Evolutionary conservation across 2,888 invertebrate genomes (phyloP).

Genomic region (Zhuqinia jingwanae): DNA sequence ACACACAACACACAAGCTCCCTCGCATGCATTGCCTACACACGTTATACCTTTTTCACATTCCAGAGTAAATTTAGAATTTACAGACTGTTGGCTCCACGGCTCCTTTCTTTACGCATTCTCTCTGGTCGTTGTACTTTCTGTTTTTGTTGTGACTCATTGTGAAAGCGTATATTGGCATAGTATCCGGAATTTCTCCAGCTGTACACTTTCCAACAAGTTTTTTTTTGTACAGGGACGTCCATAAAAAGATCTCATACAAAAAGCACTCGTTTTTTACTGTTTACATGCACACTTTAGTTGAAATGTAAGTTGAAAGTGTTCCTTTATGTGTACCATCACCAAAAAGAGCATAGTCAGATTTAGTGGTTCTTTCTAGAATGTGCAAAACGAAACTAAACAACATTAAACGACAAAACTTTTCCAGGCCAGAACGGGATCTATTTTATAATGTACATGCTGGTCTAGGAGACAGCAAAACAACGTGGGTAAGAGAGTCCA

Average conservation of each 20-base stretch:
- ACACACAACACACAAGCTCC: conserved; percentile 13
- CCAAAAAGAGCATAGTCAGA: not conserved
- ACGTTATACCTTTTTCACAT: not conserved
- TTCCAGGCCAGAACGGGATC: not conserved
- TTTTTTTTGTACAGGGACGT: not conserved
- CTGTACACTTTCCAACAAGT: conserved; percentile 12
- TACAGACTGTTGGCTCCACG: not conserved
- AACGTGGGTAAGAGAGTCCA: conserved; percentile 19
- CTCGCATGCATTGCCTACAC: not conserved
- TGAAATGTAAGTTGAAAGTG: not conserved
- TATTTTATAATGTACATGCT: no score
- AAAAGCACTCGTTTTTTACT: not conserved
- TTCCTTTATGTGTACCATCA: not conserved
- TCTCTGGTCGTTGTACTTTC: conserved; percentile 3
- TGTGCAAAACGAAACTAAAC: not conserved
- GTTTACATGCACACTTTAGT: not conserved
- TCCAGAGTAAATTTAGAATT: conserved; percentile 2
- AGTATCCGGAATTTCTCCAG: conserved; percentile 45
- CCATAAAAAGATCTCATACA: not conserved
- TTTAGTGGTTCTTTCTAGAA: not conserved
- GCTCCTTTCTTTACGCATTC: no score
- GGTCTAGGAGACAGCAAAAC: not conserved
- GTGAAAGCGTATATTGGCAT: not conserved
- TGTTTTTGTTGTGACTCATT: not conserved
- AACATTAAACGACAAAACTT: not conserved